Conservation (phyloP, 2,113 vertebrate species). For the Motacilla tschutschensis region DNA sequence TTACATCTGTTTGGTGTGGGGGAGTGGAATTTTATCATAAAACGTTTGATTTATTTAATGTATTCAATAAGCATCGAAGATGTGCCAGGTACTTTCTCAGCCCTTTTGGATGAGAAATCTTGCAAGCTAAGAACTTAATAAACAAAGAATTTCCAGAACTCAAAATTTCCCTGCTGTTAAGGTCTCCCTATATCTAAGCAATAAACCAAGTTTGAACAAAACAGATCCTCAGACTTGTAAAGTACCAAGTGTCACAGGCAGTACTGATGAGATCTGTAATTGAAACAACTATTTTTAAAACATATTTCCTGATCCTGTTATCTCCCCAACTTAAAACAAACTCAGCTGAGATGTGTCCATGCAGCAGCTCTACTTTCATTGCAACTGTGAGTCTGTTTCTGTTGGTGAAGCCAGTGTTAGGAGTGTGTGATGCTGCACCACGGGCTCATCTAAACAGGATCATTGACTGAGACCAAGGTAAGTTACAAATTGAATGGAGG, state of each 20-base stretch:
- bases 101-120: slow-evolving; percentile 55
- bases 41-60: slow-evolving; percentile 62
- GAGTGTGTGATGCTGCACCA: background rate
- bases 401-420: background rate
- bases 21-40: slow-evolving; percentile 59
- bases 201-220: background rate
- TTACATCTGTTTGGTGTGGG: slow-evolving; percentile 56
- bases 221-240: background rate
- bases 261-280: background rate
- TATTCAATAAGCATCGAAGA: slow-evolving; percentile 57
- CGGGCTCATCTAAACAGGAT: background rate
- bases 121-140: slow-evolving; percentile 51
- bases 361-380: background rate
- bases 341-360: background rate
- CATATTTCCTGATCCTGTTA: background rate
- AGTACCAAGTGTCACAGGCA: background rate
- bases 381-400: background rate
- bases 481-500: background rate
- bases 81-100: slow-evolving; percentile 65
- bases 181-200: background rate
- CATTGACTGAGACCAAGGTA: background rate
- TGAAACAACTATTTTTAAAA: background rate
- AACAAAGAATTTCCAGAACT: slow-evolving; percentile 42
- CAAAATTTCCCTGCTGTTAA: background rate
- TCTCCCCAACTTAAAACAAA: background rate